Evolutionary conservation across 2,797 vertebrate genomes (phyloP), one percentile per base, ranked within the genome.

Genomic region (Hippopotamyrus pictus): DNA sequence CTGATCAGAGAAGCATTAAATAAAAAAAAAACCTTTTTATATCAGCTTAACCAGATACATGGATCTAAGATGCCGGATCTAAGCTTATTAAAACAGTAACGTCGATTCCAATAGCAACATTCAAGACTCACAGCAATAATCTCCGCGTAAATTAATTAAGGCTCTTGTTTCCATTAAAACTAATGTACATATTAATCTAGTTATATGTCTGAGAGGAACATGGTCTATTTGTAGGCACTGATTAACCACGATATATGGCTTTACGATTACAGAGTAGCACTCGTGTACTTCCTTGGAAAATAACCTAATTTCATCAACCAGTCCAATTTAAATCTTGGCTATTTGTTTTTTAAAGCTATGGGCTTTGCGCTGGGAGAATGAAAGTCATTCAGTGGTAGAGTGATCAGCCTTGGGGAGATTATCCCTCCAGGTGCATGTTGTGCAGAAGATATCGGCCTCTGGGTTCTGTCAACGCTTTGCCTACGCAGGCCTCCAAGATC

Each of bases 121-220:
- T 57, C 3, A 46, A 22, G 17, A 88, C n/a, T 62, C 57, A 88
- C 37, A 7, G 54, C 57, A 59, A 51, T 29, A 37, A 6, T 48
- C 82, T 25, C 46, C 8, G 5, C 9, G n/a, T 57, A 57, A 54
- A 87, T 37, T 37, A 37, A 87, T 54, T 54, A 57, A 57, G 85
- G 85, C 50, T 86, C 84, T 57, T 57, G 85, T 57, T 87, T 57
- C 84, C 85, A 87, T 54, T 54, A 57, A 87, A 87, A 87, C 25
- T 87, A 87, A 57, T 87, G 46, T 85, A 57, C 25, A 33, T 37
- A 41, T 87, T 87, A 54, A 87, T 87, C 85, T 57, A 41, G 53
- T 37, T 57, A 50, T 84, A 51, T 84, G 82, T 84, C 44, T 84
- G 46, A 84, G 85, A 57, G 51, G 50, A 53, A 57, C 50, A 87